Conservation (phyloP, 2,113 vertebrate genomes). For the Hyaena hyaena region DNA sequence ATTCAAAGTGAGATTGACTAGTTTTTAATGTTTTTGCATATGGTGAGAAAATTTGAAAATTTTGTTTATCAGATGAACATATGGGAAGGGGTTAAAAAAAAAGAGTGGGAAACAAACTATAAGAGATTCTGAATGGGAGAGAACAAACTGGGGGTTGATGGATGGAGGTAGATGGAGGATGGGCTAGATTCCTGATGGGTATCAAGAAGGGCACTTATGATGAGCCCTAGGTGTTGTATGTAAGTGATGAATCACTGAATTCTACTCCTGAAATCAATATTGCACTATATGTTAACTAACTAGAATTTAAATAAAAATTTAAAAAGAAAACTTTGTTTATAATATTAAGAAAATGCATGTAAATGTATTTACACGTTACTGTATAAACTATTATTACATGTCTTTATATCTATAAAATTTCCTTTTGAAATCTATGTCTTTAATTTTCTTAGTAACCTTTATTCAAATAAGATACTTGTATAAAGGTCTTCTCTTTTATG, state of each 20-base stretch:
- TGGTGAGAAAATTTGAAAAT: constrained; percentile 32
- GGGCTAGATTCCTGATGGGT: no score
- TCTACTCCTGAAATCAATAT: no score
- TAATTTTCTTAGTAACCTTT: constrained; percentile 48
- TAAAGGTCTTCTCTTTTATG: neutral
- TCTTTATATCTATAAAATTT: constrained; percentile 35
- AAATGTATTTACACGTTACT: neutral
- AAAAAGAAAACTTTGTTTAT: constrained; percentile 8
- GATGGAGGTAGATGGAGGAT: no score
- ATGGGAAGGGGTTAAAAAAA: no score
- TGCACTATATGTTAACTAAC: no score
- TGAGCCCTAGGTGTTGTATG: no score
- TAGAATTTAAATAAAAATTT: no score
- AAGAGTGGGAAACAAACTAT: no score
- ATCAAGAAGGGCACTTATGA: no score
- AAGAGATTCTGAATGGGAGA: no score
- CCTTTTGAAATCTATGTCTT: constrained; percentile 38
- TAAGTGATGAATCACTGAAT: no score
- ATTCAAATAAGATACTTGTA: constrained; percentile 28
- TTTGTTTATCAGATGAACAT: neutral
- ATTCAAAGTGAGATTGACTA: constrained; percentile 34
- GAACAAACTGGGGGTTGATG: no score
- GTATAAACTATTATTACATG: neutral
- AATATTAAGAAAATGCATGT: constrained; percentile 30
- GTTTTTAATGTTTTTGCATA: constrained; percentile 27